Percentiles rank a stretch among this genome's conserved stretches.
Evolutionary conservation across 1,140 invertebrate species (phyloP).

Genomic region (Magallana ariakensis): DNA sequence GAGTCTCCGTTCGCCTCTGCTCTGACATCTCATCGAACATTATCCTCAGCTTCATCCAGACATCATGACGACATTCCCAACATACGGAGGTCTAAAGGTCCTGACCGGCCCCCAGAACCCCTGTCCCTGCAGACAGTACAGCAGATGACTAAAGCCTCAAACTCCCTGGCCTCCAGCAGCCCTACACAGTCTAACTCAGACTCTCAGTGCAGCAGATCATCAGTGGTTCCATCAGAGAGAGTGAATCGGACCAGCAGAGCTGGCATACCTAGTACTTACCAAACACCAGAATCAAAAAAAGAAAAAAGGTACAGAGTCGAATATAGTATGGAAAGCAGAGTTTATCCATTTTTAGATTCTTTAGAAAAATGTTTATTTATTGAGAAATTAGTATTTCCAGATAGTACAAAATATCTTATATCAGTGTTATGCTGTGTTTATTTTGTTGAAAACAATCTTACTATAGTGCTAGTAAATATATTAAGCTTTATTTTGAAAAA

Average conservation of each 20-base stretch:
- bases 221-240: not conserved
- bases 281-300: not conserved
- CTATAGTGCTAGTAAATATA: too few species aligned
- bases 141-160: not conserved
- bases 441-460: too few species aligned
- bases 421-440: too few species aligned
- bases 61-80: not conserved
- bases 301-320: not conserved
- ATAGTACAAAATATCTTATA: too few species aligned
- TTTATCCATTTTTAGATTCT: too few species aligned
- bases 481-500: too few species aligned
- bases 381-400: too few species aligned
- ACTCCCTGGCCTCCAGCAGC: not conserved
- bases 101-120: not conserved
- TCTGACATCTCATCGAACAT: constrained; percentile 8
- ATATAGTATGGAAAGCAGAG: too few species aligned
- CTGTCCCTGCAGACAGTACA: not conserved
- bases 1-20: not conserved
- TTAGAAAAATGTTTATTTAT: too few species aligned
- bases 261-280: not conserved
- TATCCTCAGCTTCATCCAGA: constrained; percentile 11
- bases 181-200: not conserved
- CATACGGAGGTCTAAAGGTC: not conserved
- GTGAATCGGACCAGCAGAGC: not conserved
- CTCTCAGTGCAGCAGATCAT: not conserved